These are phyloP conservation scores for Gari tellinella DNA, from an alignment of 2,888 invertebrate genomes.

Conservation along the genomic window DNA sequence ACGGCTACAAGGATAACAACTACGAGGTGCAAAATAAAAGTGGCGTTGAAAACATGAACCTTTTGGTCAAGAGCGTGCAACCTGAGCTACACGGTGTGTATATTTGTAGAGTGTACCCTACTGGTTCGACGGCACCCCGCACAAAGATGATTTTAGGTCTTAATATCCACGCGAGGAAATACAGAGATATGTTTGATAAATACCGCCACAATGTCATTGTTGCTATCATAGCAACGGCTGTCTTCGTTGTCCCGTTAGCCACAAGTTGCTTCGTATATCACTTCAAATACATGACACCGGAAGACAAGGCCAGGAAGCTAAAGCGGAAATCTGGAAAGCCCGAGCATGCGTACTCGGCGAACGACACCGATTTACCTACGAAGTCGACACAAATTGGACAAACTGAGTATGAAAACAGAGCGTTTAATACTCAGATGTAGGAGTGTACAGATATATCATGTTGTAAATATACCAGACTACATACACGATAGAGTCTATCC, in stretches of 20 bases:
- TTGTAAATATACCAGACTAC: no score
- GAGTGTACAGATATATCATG: no score
- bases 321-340: conserved; percentile 8
- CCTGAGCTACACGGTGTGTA: conserved; percentile 59
- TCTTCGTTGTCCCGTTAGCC: conserved; percentile 54
- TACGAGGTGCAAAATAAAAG: conserved; percentile 22
- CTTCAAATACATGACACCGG: conserved; percentile 53
- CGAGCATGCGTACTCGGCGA: conserved; percentile 5
- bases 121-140: not conserved
- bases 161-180: conserved; percentile 47
- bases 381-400: conserved; percentile 4
- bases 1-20: conserved; percentile 1
- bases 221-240: conserved; percentile 60
- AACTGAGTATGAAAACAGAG: conserved; percentile 44
- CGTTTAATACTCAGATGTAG: conserved; percentile 31
- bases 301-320: conserved; percentile 12
- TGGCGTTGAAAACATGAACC: conserved; percentile 33
- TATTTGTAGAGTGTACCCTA: conserved; percentile 54
- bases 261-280: conserved; percentile 50
- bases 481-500: no score
- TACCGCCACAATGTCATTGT: conserved; percentile 63
- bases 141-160: conserved; percentile 43
- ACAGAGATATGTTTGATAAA: conserved; percentile 39
- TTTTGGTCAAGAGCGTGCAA: conserved; percentile 53
- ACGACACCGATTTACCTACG: conserved; percentile 12